Evolutionary conservation across 2,113 vertebrate species (phyloP), one percentile per base, ranked within the genome.

Genomic region (Hiodon alosoides): DNA sequence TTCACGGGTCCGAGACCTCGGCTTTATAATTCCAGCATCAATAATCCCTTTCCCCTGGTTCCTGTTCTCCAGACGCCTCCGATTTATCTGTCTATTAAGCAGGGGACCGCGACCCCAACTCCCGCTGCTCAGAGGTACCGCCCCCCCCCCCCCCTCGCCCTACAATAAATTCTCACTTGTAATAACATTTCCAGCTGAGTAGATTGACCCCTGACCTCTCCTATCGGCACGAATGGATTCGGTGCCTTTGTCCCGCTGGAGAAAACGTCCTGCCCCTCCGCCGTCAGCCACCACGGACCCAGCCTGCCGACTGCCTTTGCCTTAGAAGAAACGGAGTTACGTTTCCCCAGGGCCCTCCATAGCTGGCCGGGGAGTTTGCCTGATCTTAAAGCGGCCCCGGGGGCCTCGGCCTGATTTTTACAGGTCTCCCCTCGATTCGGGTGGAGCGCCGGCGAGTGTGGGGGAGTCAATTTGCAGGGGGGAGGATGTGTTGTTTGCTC

Each of bases 11-110:
- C 31, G 11, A 83, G 87, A 85, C 88, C 87, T 82, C 80, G 82
- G 85, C 83, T 84, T 88, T 57, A 89, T 16, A 84, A 85, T 90
- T 85, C 88, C 77, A 72, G 80, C 78, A 87, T 91, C 89, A 89
- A 87, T 89, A 85, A 85, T 86, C 85, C 86, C 81, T 14, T 83
- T 57, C 75, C 85, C 73, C 62, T 14, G 62, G 64, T 61, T 61
- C 52, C 82, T 80, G 79, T 82, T 85, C 82, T 87, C 85, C 88
- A 89, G 88, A 87, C 82, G 83, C 79, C 87, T 89, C 87, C 82
- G 83, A 83, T 89, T 89, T 87, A 87, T 89, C 87, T 86, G 86
- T 83, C 80, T 79, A 80, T 84, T 87, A 82, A 78, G 84, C 72
- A 9, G 73, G 46, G 14, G 6, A 4, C 6, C 31, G 61, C 17